phyloP scores from a whole-genome alignment of 2,797 vertebrate species.

The Galagoides demidoff region DNA sequence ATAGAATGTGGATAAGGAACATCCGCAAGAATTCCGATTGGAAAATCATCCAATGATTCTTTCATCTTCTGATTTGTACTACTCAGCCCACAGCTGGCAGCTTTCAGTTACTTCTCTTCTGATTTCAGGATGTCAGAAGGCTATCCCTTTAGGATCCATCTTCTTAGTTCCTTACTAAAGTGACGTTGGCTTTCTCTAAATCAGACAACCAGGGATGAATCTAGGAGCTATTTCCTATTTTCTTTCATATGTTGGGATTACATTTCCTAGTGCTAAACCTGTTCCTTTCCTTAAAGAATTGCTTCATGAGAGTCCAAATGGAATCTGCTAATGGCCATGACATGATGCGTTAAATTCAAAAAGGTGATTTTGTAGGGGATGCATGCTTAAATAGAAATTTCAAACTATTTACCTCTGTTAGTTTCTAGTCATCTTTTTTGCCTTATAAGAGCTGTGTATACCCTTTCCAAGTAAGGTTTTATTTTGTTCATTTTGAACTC shows the following conservation, averaged over 20 bases:
- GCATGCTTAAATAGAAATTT: not conserved
- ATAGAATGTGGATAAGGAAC: not conserved
- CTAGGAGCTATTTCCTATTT: conserved; percentile 1
- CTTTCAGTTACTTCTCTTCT: not conserved
- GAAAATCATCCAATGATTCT: not conserved
- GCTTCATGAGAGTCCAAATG: not conserved
- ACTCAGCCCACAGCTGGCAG: not conserved
- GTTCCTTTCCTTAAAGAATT: conserved; percentile 32
- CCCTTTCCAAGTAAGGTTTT: not conserved
- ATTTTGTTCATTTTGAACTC: conserved; percentile 25
- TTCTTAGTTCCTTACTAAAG: not conserved
- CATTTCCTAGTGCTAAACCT: not conserved
- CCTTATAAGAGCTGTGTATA: not conserved
- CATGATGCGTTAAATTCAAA: not conserved
- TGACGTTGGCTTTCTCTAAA: not conserved
- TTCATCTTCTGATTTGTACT: not conserved
- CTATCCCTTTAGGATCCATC: not conserved
- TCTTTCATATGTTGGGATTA: conserved; percentile 11
- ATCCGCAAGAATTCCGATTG: not conserved
- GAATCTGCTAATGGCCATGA: not conserved
- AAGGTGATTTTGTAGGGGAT: not conserved
- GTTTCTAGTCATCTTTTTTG: conserved; percentile 32
- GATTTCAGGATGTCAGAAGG: not conserved
- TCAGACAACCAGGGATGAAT: not conserved
- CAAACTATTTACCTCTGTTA: conserved; percentile 8